Percentiles rank a stretch among this genome's conserved stretches.
phyloP scores from a whole-genome alignment of 2,113 vertebrate genomes.

The Atrichornis clamosus region DNA sequence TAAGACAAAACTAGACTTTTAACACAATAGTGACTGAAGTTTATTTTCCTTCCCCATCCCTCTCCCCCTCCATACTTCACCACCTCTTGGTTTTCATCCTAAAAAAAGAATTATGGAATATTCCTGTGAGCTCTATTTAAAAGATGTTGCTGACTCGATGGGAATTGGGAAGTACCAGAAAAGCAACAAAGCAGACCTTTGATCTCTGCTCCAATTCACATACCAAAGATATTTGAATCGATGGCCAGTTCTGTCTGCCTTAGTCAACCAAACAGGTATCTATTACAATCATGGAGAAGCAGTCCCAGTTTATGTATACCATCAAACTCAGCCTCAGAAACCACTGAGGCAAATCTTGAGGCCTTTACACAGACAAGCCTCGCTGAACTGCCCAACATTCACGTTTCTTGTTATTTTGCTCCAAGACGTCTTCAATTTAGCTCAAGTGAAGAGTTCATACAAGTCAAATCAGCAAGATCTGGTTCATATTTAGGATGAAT shows the following conservation, averaged over 20 bases:
- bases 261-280: neutral
- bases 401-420: neutral
- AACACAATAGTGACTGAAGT: neutral
- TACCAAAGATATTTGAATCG: neutral
- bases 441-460: neutral
- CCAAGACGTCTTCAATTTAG: neutral
- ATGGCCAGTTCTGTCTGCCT: neutral
- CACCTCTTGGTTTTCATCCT: neutral
- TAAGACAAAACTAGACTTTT: neutral
- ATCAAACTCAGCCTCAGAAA: neutral
- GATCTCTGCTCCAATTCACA: neutral
- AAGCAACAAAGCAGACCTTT: neutral
- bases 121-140: neutral
- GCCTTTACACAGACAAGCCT: neutral
- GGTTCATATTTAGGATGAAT: neutral
- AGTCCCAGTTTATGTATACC: neutral
- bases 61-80: neutral
- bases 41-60: neutral
- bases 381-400: neutral
- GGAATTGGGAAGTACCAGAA: neutral
- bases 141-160: neutral
- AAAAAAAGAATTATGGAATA: neutral
- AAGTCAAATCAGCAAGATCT: neutral
- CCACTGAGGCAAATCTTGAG: neutral
- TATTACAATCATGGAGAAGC: neutral